These are phyloP conservation scores for Rhombomys opimus DNA, from an alignment of 2,113 vertebrate species.

Conservation along the genomic window DNA sequence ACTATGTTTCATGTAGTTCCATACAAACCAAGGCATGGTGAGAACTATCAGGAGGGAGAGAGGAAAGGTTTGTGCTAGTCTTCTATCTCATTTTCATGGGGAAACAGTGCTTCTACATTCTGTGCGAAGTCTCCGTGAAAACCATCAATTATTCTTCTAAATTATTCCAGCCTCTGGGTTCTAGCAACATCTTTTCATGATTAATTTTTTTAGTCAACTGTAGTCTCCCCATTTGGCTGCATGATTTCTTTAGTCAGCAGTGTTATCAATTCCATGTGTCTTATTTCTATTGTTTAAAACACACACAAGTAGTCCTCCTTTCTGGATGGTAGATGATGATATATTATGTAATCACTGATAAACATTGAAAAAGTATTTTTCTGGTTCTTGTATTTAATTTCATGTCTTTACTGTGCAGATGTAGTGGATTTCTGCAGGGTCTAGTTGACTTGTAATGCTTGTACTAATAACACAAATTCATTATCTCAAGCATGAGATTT, in stretches of 20 bases:
- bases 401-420: neutral
- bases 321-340: neutral
- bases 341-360: neutral
- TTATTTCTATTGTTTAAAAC: slow-evolving; percentile 11
- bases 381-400: neutral
- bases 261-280: neutral
- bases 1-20: neutral
- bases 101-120: neutral
- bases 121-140: neutral
- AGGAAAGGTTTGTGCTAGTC: neutral
- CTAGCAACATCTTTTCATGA: neutral
- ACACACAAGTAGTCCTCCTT: neutral
- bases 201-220: neutral
- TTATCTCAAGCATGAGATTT: neutral
- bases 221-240: neutral
- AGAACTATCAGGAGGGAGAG: neutral
- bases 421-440: neutral
- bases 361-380: neutral
- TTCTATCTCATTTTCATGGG: neutral
- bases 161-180: neutral
- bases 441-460: neutral
- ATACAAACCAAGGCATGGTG: neutral
- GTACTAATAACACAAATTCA: neutral
- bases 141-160: neutral
- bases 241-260: neutral